Base-by-base conservation (phyloP, 2,797 vertebrate species). In the Sphaeramia orbicularis region DNA sequence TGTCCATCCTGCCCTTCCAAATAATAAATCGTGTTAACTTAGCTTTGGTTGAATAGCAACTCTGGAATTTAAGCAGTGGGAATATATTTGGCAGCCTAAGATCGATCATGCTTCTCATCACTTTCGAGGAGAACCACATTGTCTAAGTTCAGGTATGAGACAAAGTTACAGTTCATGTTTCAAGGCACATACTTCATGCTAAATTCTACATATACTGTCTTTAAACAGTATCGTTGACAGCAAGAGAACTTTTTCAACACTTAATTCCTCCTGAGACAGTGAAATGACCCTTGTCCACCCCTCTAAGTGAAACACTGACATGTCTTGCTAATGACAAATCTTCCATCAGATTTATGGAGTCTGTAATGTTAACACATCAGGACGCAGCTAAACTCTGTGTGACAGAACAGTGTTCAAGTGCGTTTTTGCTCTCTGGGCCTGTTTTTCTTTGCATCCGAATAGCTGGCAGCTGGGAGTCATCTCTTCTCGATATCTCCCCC, bases 391-490 rank as follows among this genome's bases (percentile, higher is more conserved):
- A 62, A 52, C 65, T 65, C 35, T 37, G 65, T 80, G 75, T 83
- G 82, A 88, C 80, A 80, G 79, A 72, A 47, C 37, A 12, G 66
- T 44, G 66, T 59, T 66, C 16, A 64, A 68, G 70, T 9, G 30
- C 18, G 7, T 57, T 65, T 77, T 61, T 21, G 11, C 47, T 27
- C n/a, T 19, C 49, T 37, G 12, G 30, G 45, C 59, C 21, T 81
- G 81, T 86, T 86, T 87, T 83, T 77, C 81, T 84, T 85, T 78
- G 72, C 74, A 72, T 84, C 71, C 43, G 70, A 86, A 72, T 65
- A 65, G 72, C 64, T 55, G 15, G 84, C 90, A 91, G 90, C 91
- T 91, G 91, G 85, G 89, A 91, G 83, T 86, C 83, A 70, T 92
- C 89, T 81, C 81, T 64, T 76, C 67, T 76, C 59, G 14, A 57